Base-by-base conservation (phyloP, 1,140 invertebrate genomes). In the Odontomachus brunneus region DNA sequence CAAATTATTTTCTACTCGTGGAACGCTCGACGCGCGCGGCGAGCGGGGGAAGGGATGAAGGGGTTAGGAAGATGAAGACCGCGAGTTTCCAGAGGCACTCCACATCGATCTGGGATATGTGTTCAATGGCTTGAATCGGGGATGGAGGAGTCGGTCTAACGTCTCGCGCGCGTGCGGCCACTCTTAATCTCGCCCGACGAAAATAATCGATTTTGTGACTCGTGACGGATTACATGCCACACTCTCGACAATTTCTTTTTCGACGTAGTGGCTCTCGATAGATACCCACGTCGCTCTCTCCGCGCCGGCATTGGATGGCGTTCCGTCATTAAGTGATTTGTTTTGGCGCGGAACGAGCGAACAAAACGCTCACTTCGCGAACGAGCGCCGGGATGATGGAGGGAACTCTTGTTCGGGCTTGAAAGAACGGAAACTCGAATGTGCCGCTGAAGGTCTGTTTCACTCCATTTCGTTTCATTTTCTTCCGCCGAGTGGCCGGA, bases 1-100 rank as follows among this genome's bases (percentile, higher is more conserved):
- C 88, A 89, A 89, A 89, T 89, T 87, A 89, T 89, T 89, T 89
- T 87, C 87, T 60, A 66, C 71, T 74, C 66, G 53, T 74, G 57
- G 71, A 74, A 59, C 85, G 53, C 76, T 84, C 44, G 74, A 57
- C 62, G 38, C 2, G 14, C 38, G 3, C 38, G 38, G 38, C 9
- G 22, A 38, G 57, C n/a, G 17, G 81, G 48, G 19, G 17, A 14
- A 71, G 51, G 69, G 11, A 72, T 26, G 63, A 44, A 57, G 63
- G 29, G 44, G 63, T 72, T 53, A 72, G 29, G 24, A 62, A 59
- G 26, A 33, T 11, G 19, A 22, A 22, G 65, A 73, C 59, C 81
- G 33, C 53, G 72, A 88, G 53, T 80, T 87, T 87, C 59, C 65
- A 84, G 63, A 62, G 65, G 26, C 74, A 72, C 85, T 84, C 17